Percentiles rank a stretch among this genome's conserved stretches.
Evolutionary conservation across 2,888 invertebrate genomes (phyloP).

Genomic region (Alitta virens): DNA sequence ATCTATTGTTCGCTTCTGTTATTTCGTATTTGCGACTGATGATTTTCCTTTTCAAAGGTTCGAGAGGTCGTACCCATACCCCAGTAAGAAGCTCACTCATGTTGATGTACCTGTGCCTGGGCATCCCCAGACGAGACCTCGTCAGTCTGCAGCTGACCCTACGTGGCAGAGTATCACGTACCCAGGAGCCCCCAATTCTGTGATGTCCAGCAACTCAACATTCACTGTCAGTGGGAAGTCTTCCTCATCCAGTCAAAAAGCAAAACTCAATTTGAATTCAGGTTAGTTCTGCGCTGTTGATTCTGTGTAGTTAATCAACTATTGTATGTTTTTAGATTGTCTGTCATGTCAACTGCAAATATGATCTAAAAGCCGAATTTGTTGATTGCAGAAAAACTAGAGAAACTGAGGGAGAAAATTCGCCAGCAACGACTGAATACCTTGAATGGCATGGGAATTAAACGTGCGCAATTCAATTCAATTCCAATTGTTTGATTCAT

Average conservation of each 20-base stretch:
- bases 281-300: background rate
- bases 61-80: slow-evolving; percentile 4
- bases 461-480: too few species aligned
- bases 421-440: slow-evolving; percentile 7
- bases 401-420: slow-evolving; percentile 14
- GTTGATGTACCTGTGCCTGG: background rate
- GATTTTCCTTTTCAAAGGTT: too few species aligned
- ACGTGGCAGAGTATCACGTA: background rate
- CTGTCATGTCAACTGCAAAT: background rate
- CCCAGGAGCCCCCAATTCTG: background rate
- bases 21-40: too few species aligned
- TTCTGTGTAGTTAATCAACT: too few species aligned
- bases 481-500: too few species aligned
- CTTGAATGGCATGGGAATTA: slow-evolving; percentile 4
- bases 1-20: too few species aligned
- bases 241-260: background rate
- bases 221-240: slow-evolving; percentile 8
- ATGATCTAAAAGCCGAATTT: background rate
- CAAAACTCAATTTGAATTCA: background rate
- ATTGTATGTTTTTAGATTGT: background rate
- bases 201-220: slow-evolving; percentile 1
- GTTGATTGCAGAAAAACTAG: slow-evolving; percentile 8
- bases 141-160: background rate
- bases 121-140: background rate
- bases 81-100: background rate